Base-by-base conservation (phyloP, 2,888 invertebrate genomes). In the Apodemia hepburni region DNA sequence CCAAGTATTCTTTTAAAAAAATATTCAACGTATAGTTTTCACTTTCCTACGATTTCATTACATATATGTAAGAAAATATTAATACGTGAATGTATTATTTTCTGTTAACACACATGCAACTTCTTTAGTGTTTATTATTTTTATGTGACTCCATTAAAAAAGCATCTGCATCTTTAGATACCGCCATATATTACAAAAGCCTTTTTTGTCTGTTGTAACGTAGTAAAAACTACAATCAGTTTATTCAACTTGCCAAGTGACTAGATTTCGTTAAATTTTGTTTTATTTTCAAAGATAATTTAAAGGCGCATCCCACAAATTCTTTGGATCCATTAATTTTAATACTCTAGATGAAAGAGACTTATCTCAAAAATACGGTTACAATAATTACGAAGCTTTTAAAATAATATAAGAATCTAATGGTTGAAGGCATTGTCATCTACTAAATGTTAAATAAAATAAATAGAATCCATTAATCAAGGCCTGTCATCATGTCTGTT, bases 391-490 rank as follows among this genome's bases (percentile, higher is more conserved):
- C 51, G 18, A 51, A 51, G 51, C 51, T 51, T 51, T 51, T 51
- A 51, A 51, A 51, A 51, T 51, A 51, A 51, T 51, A 11, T 22
- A 51, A 42, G n/a, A 42, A 42, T 51, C 51, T 51, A 51, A 18
- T 22, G 42, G 22, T 5, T 51, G 11, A 51, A 51, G 22, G 18
- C 51, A 11, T 51, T 51, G 42, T 42, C 42, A 51, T 51, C 49
- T 51, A 17, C 49, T 51, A 17, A 51, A 51, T 51, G 17, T 51
- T 51, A 51, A 51, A 42, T 15, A 42, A 42, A 11, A 51, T 22
- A 51, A 51, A 51, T 22, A 51, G 49, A 49, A 51, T 17, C 49
- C 17, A 51, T 51, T 51, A 51, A 51, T 51, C 49, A 51, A 42
- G 49, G 18, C 22, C 22, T 51, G 49, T 51, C 49, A 51, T 18